Percentiles rank a stretch among this genome's conserved stretches.
These are phyloP conservation scores for Malaclemys terrapin DNA, from an alignment of 2,113 vertebrate species.

Conservation along the genomic window DNA sequence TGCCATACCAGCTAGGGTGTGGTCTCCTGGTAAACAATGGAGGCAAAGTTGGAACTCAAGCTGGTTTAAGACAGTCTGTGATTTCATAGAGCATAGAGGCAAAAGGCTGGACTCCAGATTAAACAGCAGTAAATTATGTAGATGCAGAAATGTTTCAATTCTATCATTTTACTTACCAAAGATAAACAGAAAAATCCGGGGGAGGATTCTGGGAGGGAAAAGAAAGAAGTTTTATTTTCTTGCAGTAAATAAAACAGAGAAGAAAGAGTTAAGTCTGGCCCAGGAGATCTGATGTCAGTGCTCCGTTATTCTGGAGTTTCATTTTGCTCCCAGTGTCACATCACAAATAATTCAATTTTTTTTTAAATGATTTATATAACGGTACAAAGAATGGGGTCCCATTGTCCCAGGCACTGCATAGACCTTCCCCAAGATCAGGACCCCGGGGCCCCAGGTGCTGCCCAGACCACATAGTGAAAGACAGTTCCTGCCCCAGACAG, in stretches of 20 bases:
- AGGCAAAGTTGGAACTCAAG: not conserved
- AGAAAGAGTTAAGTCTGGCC: not conserved
- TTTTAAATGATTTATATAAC: not conserved
- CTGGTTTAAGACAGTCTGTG: not conserved
- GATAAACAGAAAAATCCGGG: slow-evolving; percentile 74
- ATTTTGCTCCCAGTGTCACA: not conserved
- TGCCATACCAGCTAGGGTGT: not conserved
- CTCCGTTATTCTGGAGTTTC: not conserved
- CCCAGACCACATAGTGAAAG: not conserved
- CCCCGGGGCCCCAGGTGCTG: not conserved
- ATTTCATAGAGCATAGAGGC: not conserved
- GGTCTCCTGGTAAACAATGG: not conserved
- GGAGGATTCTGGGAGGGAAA: slow-evolving; percentile 68
- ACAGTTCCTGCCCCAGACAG: not conserved
- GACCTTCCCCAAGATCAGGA: not conserved
- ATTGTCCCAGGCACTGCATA: not conserved
- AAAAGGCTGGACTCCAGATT: not conserved
- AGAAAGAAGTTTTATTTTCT: not conserved
- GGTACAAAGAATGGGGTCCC: not conserved
- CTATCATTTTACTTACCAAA: slow-evolving; percentile 72
- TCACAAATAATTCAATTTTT: not conserved
- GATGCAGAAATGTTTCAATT: not conserved
- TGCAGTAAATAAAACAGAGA: not conserved
- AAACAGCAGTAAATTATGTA: not conserved
- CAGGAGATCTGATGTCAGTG: not conserved